These are phyloP conservation scores for Bucorvus abyssinicus DNA, from an alignment of 2,797 vertebrate species.

Conservation along the genomic window DNA sequence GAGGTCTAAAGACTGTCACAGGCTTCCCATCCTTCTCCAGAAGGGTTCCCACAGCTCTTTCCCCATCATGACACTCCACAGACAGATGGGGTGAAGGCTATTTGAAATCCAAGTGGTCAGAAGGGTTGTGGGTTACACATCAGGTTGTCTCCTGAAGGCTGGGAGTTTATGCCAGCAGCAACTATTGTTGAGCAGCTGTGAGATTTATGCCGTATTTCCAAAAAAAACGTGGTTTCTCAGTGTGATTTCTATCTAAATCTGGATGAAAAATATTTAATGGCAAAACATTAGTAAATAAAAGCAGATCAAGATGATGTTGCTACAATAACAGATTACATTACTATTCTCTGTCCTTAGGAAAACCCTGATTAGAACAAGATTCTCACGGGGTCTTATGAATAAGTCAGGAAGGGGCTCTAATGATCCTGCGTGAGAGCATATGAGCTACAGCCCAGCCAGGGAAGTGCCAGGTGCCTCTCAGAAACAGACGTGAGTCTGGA, in stretches of 20 bases:
- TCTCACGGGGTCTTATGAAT: constrained; percentile 30
- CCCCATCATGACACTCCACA: background rate
- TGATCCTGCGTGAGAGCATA: background rate
- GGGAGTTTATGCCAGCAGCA: background rate
- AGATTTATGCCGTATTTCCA: background rate
- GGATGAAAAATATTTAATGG: constrained; percentile 28
- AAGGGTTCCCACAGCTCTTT: background rate
- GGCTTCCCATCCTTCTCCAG: background rate
- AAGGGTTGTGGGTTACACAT: background rate
- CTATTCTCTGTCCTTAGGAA: constrained; percentile 36
- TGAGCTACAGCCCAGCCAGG: background rate
- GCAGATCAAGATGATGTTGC: constrained; percentile 53
- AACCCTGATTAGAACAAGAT: constrained; percentile 45
- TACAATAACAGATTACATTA: constrained; percentile 62
- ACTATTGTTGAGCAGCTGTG: background rate
- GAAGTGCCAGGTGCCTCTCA: constrained; percentile 2
- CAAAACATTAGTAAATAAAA: constrained; percentile 65
- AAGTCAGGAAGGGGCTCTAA: constrained; percentile 49
- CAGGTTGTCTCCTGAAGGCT: background rate
- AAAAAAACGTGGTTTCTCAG: background rate
- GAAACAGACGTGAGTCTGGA: background rate
- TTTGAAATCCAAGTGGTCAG: background rate
- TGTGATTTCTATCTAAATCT: constrained; percentile 12
- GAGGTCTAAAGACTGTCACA: background rate
- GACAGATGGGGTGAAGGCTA: background rate